Evolutionary conservation across 2,113 vertebrate species (phyloP), one percentile per base, ranked within the genome.

Genomic region (Puffinus mauretanicus): DNA sequence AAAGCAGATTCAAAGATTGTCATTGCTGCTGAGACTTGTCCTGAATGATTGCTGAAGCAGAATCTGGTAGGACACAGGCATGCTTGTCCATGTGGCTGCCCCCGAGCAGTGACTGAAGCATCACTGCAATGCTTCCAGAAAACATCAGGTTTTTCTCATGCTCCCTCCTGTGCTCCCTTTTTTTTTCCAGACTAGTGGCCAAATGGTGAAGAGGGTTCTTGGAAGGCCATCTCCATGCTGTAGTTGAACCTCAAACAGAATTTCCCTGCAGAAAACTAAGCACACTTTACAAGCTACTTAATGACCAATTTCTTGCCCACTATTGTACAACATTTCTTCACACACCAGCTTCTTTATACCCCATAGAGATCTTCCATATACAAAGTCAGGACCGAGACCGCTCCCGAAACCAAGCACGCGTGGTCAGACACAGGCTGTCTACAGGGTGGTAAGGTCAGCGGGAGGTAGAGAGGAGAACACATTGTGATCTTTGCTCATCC

Each of bases 381-480:
- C 16, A n/a, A 40, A 44, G n/a, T 34, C 40, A 55, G 52, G n/a
- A 26, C 10, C 1, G 1, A 42, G n/a, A 16, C 12, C n/a, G 8
- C 21, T 25, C n/a, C 47, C 60, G 14, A 55, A 30, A 9, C 46
- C 57, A 38, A 22, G 40, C 40, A 34, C 1, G 2, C 11, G 4
- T 5, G 13, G 55, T 25, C 40, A 38, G 54, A 47, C 60, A 8
- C 7, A 60, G 12, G 42, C 52, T 49, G 60, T 3, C 36, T 6
- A 2, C 7, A 32, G 44, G 11, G 16, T 1, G 14, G 10, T 0
- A 10, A 9, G 16, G 0, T 3, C 61, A 26, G 66, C 2, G 2
- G 24, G 22, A 36, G 26, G 14, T 0, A 4, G 54, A 54, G 26
- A 51, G 36, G 36, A 70, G 47, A n/a, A 20, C 26, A 25, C 30